These are phyloP conservation scores for Augochlorella aurata DNA, from an alignment of 2,888 invertebrate genomes.

Conservation along the genomic window DNA sequence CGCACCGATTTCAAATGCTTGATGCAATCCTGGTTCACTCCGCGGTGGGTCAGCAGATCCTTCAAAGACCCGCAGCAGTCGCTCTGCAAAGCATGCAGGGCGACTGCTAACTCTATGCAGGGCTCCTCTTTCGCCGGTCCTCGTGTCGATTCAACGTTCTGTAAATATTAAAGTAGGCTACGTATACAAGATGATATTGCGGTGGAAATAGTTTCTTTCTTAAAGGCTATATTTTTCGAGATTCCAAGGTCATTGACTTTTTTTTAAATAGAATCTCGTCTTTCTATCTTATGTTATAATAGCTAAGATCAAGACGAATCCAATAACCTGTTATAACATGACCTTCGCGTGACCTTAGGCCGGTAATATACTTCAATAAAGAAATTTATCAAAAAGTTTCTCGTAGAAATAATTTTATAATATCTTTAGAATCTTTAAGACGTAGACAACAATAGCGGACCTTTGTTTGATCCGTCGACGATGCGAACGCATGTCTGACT, in stretches of 20 bases:
- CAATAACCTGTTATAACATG: too few relatives aligned
- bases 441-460: slow-evolving; percentile 28
- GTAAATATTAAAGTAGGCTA: neutral
- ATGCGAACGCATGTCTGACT: slow-evolving; percentile 82
- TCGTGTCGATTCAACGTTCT: slow-evolving; percentile 26
- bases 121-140: slow-evolving; percentile 21
- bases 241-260: too few relatives aligned
- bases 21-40: slow-evolving; percentile 74
- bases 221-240: too few relatives aligned
- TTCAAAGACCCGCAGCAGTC: slow-evolving; percentile 67
- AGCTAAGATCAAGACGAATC: too few relatives aligned
- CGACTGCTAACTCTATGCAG: slow-evolving; percentile 36
- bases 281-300: too few relatives aligned
- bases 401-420: too few relatives aligned
- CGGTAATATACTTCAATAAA: too few relatives aligned
- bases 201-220: too few relatives aligned
- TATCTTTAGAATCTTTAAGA: neutral
- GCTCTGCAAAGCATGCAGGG: slow-evolving; percentile 68
- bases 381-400: too few relatives aligned
- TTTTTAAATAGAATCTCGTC: too few relatives aligned
- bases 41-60: slow-evolving; percentile 70
- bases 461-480: slow-evolving; percentile 61
- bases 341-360: too few relatives aligned
- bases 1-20: slow-evolving; percentile 81
- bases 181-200: too few relatives aligned